These are phyloP conservation scores for Athalia cordata DNA, from an alignment of 2,888 invertebrate genomes.

Conservation along the genomic window DNA sequence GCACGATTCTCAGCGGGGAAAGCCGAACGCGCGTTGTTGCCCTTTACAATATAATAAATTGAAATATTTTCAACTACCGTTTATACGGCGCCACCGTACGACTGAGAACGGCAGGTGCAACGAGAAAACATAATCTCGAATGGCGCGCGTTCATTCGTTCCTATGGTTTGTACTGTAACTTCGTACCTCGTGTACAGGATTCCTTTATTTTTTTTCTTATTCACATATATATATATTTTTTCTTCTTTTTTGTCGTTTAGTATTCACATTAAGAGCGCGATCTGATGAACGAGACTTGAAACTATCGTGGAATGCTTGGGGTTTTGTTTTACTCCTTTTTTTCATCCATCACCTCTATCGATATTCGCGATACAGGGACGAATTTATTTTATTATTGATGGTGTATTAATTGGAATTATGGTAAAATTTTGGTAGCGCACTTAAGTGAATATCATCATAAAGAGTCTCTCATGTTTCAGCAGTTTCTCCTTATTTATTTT, in stretches of 20 bases:
- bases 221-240: neutral
- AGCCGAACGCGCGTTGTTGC: constrained; percentile 61
- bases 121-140: constrained; percentile 3
- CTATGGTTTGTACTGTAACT: constrained; percentile 7
- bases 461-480: no score
- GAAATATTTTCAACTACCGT: constrained; percentile 60
- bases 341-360: constrained; percentile 14
- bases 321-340: constrained; percentile 40
- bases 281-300: constrained; percentile 31
- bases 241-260: neutral
- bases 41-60: constrained; percentile 55
- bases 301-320: constrained; percentile 26
- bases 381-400: neutral
- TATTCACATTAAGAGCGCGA: constrained; percentile 35
- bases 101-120: constrained; percentile 48
- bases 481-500: no score
- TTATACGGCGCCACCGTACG: constrained; percentile 62
- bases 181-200: no score
- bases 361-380: constrained; percentile 28
- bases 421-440: neutral
- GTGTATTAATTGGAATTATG: neutral
- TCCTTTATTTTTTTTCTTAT: no score
- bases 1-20: constrained; percentile 74
- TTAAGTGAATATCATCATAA: neutral
- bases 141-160: neutral